These are phyloP conservation scores for Oxyruncus cristatus DNA, from an alignment of 2,113 vertebrate genomes.

Conservation along the genomic window DNA sequence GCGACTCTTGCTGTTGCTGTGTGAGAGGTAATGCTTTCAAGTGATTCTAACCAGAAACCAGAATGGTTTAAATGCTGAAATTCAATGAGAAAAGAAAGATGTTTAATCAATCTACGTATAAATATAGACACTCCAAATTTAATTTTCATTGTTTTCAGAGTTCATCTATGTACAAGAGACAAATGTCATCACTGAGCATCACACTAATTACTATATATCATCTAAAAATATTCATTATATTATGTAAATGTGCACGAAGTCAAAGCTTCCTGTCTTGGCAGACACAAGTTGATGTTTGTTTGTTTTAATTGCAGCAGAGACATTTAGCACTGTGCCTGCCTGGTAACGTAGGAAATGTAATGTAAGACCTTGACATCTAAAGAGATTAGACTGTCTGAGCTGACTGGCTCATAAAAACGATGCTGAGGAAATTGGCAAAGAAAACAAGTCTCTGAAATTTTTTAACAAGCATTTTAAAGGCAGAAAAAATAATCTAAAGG, in stretches of 20 bases:
- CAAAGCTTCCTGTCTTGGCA: background rate
- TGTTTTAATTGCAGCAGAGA: constrained; percentile 44
- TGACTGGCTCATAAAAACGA: background rate
- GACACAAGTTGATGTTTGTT: constrained; percentile 27
- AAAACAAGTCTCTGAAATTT: constrained; percentile 34
- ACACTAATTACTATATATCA: background rate
- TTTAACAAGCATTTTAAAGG: constrained; percentile 37
- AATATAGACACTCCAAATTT: background rate
- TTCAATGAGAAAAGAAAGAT: background rate
- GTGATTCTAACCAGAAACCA: background rate
- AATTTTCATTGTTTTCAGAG: background rate
- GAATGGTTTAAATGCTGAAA: background rate
- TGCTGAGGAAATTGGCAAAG: constrained; percentile 15
- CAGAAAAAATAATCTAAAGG: constrained; percentile 9
- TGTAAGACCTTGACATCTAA: constrained; percentile 27
- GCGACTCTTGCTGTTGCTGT: background rate
- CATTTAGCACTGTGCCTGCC: constrained; percentile 11
- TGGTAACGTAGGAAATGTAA: background rate
- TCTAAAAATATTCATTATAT: background rate
- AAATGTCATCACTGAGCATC: background rate
- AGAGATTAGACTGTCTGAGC: constrained; percentile 28
- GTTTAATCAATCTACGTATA: background rate
- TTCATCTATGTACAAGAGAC: background rate
- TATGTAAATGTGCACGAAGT: background rate
- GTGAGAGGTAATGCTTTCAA: background rate